Evolutionary conservation across 1,140 invertebrate species (phyloP), one percentile per base, ranked within the genome.

Genomic region (Atta texana): DNA sequence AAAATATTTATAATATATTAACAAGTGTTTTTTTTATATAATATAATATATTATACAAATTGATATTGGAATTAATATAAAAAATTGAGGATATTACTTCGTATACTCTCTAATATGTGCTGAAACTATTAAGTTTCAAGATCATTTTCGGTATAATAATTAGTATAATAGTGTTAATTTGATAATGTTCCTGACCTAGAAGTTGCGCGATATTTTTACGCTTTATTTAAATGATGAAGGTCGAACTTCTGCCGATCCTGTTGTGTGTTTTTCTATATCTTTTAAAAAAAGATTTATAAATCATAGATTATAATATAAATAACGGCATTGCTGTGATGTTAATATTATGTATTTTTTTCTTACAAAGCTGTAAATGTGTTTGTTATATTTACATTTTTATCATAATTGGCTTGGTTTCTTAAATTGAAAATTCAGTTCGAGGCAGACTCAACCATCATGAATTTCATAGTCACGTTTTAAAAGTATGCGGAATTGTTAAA

Each of bases 311-410:
- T 53, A 80, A 68, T 68, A 55, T 68, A 55, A 80, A 80, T 8
- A 68, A 69, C 8, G 1, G 8, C 49, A 28, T 69, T 24, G 28
- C 24, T 6, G 6, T 6, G 8, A 34, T 0, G 28, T 55, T 68
- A 68, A 80, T 68, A 55, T 80, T 68, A 55, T 55, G n/a, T 8
- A 80, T 7, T 55, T 57, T 80, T 39, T 55, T 66, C 16, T 80
- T 57, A 39, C 31, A 16, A 63, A 55, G n/a, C 28, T 51, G 34
- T 53, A 66, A 51, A 77, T 4, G 14, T 34, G 39, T n/a, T 24
- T 57, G n/a, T 57, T 76, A 59, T 0, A 76, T 80, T 55, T 53
- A 18, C 28, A 24, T 78, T 10, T 21, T 53, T 68, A 68, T 78
- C 49, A 34, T 18, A 44, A 44, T 10, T 16, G 21, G 21, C 21